A percentile compares a stretch with the other conserved stretches of the same genome.
Evolutionary conservation across 2,888 invertebrate genomes (phyloP).

Genomic region (Crematogaster levior): DNA sequence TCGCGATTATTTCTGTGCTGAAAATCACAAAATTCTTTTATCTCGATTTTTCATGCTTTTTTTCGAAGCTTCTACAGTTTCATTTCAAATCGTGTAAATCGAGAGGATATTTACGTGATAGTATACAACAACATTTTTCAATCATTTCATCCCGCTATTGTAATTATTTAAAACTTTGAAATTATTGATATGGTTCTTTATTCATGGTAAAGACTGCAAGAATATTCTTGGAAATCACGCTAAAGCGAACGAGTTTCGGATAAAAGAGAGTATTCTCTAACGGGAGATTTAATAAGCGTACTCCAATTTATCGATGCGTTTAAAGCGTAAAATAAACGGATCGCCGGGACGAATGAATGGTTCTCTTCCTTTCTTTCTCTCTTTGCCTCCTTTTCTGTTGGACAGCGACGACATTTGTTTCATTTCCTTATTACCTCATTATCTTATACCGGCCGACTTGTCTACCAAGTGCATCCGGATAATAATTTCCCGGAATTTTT

Average conservation of each 20-base stretch:
- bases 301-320: conserved; percentile 51
- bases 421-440: conserved; percentile 64
- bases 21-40: neutral
- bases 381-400: neutral
- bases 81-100: conserved; percentile 8
- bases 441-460: conserved; percentile 41
- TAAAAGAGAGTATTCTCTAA: conserved; percentile 32
- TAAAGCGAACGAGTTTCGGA: conserved; percentile 9
- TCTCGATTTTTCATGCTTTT: neutral
- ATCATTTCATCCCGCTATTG: neutral
- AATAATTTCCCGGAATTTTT: conserved; percentile 54
- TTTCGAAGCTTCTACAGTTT: neutral
- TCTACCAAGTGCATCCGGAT: conserved; percentile 43
- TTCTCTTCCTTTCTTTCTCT: conserved; percentile 13
- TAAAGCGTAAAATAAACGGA: conserved; percentile 49
- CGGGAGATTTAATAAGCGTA: conserved; percentile 51
- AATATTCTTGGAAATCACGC: conserved; percentile 2
- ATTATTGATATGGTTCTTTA: neutral
- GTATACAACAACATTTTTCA: neutral
- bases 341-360: conserved; percentile 43
- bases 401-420: conserved; percentile 43
- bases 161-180: neutral
- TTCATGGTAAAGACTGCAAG: neutral
- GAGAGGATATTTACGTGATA: neutral
- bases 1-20: conserved; percentile 7